These are phyloP conservation scores for Theocolax elegans DNA, from an alignment of 1,140 invertebrate genomes.

Conservation along the genomic window DNA sequence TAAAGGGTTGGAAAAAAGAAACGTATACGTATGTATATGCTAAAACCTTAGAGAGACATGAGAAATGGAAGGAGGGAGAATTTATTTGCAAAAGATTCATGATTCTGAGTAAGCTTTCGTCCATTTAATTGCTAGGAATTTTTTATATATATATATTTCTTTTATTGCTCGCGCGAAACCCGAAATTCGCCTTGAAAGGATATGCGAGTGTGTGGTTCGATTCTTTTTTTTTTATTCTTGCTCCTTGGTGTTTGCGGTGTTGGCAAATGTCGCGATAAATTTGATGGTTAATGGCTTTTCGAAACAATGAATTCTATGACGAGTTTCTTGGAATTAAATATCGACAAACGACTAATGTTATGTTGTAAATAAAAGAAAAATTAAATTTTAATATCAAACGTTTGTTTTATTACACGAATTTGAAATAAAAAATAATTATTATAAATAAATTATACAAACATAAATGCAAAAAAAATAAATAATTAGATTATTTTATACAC, in stretches of 20 bases:
- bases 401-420: too few relatives aligned
- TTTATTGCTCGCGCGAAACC: background rate
- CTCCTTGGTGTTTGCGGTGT: background rate
- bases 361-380: too few relatives aligned
- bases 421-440: too few relatives aligned
- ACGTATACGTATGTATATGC: background rate
- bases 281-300: too few relatives aligned
- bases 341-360: too few relatives aligned
- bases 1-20: background rate
- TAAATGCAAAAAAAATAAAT: too few relatives aligned
- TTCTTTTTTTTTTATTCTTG: too few relatives aligned
- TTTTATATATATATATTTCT: constrained; percentile 6
- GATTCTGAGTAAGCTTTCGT: constrained; percentile 33
- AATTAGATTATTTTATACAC: too few relatives aligned
- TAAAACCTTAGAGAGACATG: background rate
- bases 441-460: too few relatives aligned
- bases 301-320: too few relatives aligned
- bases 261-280: background rate
- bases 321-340: too few relatives aligned
- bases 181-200: constrained; percentile 27
- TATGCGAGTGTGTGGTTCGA: background rate
- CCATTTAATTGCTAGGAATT: constrained; percentile 28
- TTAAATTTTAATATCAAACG: too few relatives aligned
- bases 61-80: constrained; percentile 19
- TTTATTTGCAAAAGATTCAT: constrained; percentile 39